Evolutionary conservation across 2,113 vertebrate genomes (phyloP).

Genomic region (Corythoichthys haematopterus): DNA sequence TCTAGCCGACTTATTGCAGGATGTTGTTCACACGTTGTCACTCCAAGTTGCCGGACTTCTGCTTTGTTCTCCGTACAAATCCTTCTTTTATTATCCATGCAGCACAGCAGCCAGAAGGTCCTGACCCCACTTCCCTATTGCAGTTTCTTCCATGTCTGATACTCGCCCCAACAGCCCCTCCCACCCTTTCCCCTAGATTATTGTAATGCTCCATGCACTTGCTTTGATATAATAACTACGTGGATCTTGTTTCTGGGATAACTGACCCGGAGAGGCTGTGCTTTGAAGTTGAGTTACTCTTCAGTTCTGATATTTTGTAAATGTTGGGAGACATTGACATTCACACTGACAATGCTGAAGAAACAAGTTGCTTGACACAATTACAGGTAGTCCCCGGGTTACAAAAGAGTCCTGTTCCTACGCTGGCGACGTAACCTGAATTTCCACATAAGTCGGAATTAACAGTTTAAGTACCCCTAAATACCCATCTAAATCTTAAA

Average conservation of each 20-base stretch:
- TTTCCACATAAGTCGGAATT: no score
- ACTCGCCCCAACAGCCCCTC: slow-evolving; percentile 23
- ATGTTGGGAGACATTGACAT: slow-evolving; percentile 11
- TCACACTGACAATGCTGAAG: background rate
- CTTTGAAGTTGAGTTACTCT: slow-evolving; percentile 17
- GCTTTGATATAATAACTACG: slow-evolving; percentile 69
- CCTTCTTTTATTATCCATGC: slow-evolving; percentile 66
- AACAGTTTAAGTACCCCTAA: no score
- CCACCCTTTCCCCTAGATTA: slow-evolving; percentile 47
- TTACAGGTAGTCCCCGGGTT: no score
- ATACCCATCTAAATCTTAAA: no score
- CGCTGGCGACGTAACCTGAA: no score
- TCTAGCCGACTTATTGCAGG: slow-evolving; percentile 30
- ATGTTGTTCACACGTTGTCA: slow-evolving; percentile 45
- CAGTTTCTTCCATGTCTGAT: slow-evolving; percentile 58
- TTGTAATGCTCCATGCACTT: slow-evolving; percentile 60
- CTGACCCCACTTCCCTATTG: slow-evolving; percentile 65
- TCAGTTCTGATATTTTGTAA: slow-evolving; percentile 4
- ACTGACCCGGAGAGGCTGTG: slow-evolving; percentile 37
- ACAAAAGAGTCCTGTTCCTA: no score
- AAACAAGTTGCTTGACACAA: background rate
- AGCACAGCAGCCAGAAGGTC: slow-evolving; percentile 58
- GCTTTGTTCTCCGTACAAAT: slow-evolving; percentile 66
- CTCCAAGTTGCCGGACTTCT: slow-evolving; percentile 42
- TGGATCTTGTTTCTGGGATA: slow-evolving; percentile 54